Conservation (phyloP, 2,797 vertebrate species). For the Melanotaenia trifasciata region DNA sequence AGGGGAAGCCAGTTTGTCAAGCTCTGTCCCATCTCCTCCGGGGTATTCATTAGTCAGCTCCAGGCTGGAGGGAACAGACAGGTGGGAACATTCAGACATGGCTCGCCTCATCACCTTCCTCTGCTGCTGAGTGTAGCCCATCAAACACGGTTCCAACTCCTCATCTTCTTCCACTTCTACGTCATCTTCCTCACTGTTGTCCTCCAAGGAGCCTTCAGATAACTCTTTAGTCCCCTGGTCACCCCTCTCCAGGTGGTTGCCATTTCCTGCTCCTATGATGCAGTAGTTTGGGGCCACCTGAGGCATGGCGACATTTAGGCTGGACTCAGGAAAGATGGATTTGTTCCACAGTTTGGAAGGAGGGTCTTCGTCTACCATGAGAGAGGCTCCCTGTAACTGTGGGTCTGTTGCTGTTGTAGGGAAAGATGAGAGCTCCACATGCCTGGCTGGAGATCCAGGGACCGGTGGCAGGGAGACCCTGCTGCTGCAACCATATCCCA, state of each 20-base stretch:
- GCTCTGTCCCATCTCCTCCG: constrained; percentile 72
- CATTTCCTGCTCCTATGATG: constrained; percentile 71
- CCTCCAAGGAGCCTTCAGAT: constrained; percentile 73
- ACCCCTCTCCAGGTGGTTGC: constrained; percentile 59
- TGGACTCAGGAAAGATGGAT: constrained; percentile 52
- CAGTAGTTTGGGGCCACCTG: constrained; percentile 79
- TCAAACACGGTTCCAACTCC: constrained; percentile 75
- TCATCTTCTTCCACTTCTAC: constrained; percentile 82
- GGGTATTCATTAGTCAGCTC: constrained; percentile 92
- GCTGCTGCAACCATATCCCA: constrained; percentile 72
- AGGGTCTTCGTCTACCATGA: constrained; percentile 31
- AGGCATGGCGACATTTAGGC: constrained; percentile 66
- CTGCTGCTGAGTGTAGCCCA: constrained; percentile 86
- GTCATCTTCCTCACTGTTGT: constrained; percentile 79
- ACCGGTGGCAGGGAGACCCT: constrained; percentile 57
- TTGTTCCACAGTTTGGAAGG: constrained; percentile 78
- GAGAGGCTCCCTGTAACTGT: constrained; percentile 34
- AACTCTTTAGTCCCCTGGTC: constrained; percentile 39
- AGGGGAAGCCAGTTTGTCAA: constrained; percentile 71
- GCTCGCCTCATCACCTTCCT: constrained; percentile 93
- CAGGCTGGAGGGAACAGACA: constrained; percentile 89
- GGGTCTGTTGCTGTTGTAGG: constrained; percentile 40
- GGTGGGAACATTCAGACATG: constrained; percentile 94
- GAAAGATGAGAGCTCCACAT: constrained; percentile 34
- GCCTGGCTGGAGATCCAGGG: constrained; percentile 65